Percentiles rank a stretch among this genome's conserved stretches.
These are phyloP conservation scores for Mastomys natalensis DNA, from an alignment of 2,113 vertebrate species.

Conservation along the genomic window DNA sequence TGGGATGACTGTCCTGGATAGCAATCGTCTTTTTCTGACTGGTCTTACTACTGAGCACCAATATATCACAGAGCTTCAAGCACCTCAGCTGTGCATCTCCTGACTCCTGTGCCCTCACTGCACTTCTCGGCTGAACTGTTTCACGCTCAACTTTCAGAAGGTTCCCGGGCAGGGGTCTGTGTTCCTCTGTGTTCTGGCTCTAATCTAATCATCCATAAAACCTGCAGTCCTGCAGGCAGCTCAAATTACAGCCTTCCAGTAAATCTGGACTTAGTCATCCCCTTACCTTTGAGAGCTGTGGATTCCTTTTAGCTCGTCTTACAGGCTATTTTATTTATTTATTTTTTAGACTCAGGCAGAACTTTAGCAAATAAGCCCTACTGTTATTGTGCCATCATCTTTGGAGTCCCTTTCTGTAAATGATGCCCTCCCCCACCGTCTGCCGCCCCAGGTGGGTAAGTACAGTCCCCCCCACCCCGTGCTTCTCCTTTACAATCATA, in stretches of 20 bases:
- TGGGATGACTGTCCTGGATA: neutral
- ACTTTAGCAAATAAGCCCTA: neutral
- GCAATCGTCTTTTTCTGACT: conserved; percentile 41
- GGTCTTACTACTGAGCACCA: neutral
- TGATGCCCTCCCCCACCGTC: neutral
- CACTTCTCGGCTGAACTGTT: conserved; percentile 63
- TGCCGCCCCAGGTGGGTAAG: neutral
- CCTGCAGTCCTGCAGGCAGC: conserved; percentile 53
- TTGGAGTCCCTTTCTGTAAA: conserved; percentile 26
- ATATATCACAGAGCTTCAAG: neutral
- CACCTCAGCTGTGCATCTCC: conserved; percentile 25
- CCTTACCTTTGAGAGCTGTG: neutral
- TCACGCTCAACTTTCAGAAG: conserved; percentile 53
- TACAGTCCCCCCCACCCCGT: neutral
- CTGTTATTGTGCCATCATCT: neutral
- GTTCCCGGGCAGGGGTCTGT: conserved; percentile 71
- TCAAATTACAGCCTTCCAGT: conserved; percentile 55
- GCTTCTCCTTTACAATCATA: conserved; percentile 47
- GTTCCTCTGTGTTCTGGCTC: conserved; percentile 74
- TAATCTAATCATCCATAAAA: conserved; percentile 57
- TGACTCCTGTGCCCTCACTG: conserved; percentile 51
- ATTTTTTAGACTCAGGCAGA: neutral
- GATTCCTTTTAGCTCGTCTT: conserved; percentile 48
- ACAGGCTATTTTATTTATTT: neutral
- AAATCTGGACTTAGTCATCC: conserved; percentile 7